Conservation (phyloP, 2,888 invertebrate species). For the Pyrochroa serraticornis region DNA sequence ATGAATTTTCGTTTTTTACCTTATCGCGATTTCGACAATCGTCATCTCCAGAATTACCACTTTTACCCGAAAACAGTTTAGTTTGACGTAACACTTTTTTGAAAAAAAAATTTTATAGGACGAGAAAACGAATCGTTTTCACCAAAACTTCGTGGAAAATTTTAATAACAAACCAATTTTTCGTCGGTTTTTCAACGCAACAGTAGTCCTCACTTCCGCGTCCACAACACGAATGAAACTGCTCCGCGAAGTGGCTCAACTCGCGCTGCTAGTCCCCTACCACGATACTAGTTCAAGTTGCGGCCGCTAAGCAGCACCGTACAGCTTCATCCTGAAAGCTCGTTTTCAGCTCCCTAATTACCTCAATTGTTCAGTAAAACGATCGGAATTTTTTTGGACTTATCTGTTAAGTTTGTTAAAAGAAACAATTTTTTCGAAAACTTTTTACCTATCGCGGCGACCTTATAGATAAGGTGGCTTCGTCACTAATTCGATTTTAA, state of each 20-base stretch:
- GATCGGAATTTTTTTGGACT: too few relatives aligned
- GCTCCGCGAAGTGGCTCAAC: background rate
- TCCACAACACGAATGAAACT: background rate
- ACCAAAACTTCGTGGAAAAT: background rate
- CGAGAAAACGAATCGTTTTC: background rate
- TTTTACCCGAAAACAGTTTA: too few relatives aligned
- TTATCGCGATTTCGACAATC: background rate
- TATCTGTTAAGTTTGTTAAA: too few relatives aligned
- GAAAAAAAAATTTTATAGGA: too few relatives aligned
- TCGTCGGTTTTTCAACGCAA: background rate
- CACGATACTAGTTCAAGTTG: constrained; percentile 17
- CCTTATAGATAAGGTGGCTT: too few relatives aligned
- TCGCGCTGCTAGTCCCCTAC: background rate
- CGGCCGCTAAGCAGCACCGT: constrained; percentile 24
- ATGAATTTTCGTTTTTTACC: background rate
- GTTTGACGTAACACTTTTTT: too few relatives aligned
- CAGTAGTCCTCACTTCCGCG: too few relatives aligned
- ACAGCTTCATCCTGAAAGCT: constrained; percentile 14
- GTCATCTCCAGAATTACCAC: too few relatives aligned
- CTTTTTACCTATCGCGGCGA: too few relatives aligned
- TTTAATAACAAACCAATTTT: background rate
- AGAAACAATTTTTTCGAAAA: too few relatives aligned
- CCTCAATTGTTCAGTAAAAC: background rate
- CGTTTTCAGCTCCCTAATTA: background rate
- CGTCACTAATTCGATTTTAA: too few relatives aligned